These are phyloP conservation scores for Halcyon senegalensis DNA, from an alignment of 2,113 vertebrate species.

Conservation along the genomic window DNA sequence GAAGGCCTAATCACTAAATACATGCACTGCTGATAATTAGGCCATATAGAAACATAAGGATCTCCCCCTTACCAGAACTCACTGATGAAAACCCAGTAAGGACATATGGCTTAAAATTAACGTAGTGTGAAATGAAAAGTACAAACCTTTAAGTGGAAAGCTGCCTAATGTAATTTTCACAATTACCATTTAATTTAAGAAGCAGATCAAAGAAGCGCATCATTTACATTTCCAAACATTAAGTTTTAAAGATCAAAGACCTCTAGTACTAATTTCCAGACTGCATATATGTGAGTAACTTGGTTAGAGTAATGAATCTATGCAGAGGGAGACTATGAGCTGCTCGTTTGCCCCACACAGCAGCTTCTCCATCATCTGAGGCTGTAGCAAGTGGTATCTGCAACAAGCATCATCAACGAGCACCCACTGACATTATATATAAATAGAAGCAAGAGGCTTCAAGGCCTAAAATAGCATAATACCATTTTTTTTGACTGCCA, in stretches of 20 bases:
- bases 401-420: background rate
- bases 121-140: background rate
- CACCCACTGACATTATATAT: background rate
- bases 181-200: conserved; percentile 65
- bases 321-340: background rate
- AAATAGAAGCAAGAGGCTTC: background rate
- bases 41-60: background rate
- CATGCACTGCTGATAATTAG: background rate
- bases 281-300: background rate
- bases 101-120: background rate
- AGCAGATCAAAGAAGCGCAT: conserved; percentile 61
- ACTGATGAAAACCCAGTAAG: background rate
- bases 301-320: background rate
- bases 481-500: background rate
- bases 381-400: background rate
- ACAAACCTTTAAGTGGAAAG: conserved; percentile 26
- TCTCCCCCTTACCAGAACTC: background rate
- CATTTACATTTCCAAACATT: conserved; percentile 65
- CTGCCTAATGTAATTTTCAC: conserved; percentile 52
- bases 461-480: background rate
- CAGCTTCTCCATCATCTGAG: background rate
- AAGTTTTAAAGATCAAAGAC: conserved; percentile 61
- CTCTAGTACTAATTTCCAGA: conserved; percentile 10
- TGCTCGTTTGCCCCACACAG: background rate
- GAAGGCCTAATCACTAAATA: background rate